These are phyloP conservation scores for Bugula neritina DNA, from an alignment of 2,888 invertebrate species.

Conservation along the genomic window DNA sequence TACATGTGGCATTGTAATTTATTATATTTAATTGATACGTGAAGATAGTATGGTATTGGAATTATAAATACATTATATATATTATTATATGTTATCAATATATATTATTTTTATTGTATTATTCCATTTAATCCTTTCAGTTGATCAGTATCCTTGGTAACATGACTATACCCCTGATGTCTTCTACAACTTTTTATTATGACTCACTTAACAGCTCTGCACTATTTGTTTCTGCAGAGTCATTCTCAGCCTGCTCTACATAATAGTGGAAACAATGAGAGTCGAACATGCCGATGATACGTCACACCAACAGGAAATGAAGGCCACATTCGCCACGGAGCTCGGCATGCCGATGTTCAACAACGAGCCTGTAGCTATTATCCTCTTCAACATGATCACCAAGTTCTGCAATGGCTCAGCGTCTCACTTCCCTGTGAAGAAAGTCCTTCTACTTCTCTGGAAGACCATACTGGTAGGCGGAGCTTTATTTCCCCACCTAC, in stretches of 20 bases:
- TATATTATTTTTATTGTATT: too few species aligned
- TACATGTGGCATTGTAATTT: too few species aligned
- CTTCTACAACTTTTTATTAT: too few species aligned
- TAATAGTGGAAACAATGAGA: conserved; percentile 83
- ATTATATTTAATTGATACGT: too few species aligned
- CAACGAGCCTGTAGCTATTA: conserved; percentile 79
- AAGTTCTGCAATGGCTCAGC: conserved; percentile 90
- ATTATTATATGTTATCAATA: too few species aligned
- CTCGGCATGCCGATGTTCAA: conserved; percentile 39
- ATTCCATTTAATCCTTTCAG: too few species aligned
- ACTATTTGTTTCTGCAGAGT: conserved; percentile 54
- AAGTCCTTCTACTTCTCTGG: conserved; percentile 89
- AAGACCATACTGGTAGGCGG: conserved; percentile 76
- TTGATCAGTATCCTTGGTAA: too few species aligned
- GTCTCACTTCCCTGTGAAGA: conserved; percentile 97
- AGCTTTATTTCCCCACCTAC: too few species aligned
- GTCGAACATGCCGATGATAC: conserved; percentile 7
- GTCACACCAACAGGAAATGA: conserved; percentile 5
- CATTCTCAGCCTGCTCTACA: conserved; percentile 85
- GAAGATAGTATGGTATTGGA: too few species aligned
- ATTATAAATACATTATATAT: too few species aligned
- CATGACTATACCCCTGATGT: too few species aligned
- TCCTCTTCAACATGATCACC: conserved; percentile 90
- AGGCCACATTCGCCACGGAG: conserved; percentile 22
- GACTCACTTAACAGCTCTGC: neutral